These are phyloP conservation scores for Pomatostomus ruficeps DNA, from an alignment of 2,113 vertebrate species.

Conservation along the genomic window DNA sequence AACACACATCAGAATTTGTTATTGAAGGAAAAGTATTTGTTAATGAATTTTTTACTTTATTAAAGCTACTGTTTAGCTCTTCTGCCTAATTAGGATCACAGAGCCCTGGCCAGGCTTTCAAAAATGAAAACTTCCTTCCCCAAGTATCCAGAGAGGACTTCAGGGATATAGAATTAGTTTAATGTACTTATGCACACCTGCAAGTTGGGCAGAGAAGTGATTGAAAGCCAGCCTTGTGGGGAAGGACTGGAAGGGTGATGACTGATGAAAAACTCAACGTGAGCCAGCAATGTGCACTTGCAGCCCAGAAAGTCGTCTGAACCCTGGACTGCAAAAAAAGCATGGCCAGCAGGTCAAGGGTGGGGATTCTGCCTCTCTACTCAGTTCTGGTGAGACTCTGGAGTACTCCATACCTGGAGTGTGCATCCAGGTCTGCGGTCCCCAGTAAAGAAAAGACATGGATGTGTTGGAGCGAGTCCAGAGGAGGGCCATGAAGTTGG, in stretches of 20 bases:
- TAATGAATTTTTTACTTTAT: neutral
- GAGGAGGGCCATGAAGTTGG: neutral
- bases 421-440: neutral
- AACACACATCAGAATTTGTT: neutral
- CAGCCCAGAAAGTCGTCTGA: neutral
- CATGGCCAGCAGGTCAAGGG: fast-evolving
- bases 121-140: neutral
- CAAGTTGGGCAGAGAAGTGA: neutral
- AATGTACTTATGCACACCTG: neutral
- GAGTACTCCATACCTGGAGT: too few relatives aligned
- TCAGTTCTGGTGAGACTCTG: neutral
- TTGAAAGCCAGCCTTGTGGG: fast-evolving
- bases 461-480: neutral
- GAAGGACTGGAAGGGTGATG: neutral
- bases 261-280: fast-evolving
- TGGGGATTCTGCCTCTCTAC: neutral
- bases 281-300: neutral
- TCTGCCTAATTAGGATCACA: neutral
- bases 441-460: neutral
- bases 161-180: neutral
- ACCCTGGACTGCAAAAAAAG: neutral
- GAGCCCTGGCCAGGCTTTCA: neutral
- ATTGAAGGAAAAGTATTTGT: neutral
- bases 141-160: neutral
- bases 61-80: neutral